Evolutionary conservation across 37 sponge, comb jelly and placozoan species (phyloP), one percentile per base, ranked within the genome.

Genomic region (Cliona cf. orientalis): DNA sequence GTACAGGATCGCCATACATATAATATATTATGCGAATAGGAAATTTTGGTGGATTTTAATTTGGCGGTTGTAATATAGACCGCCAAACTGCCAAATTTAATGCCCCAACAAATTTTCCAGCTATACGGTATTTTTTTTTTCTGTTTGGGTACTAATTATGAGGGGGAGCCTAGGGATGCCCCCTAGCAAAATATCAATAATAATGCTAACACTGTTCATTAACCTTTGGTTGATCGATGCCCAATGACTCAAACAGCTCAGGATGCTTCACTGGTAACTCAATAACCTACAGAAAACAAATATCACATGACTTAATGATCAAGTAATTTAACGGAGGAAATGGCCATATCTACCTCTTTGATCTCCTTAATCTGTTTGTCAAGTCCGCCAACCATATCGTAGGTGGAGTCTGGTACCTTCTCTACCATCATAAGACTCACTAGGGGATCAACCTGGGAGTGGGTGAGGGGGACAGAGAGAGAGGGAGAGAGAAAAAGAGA

Each of bases 401-500:
- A 98, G 39, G 99, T 98, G 62, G 94, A 91, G 78, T 98, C 99
- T 0, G 99, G 99, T 0, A 98, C 99, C 74, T 98, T 98, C 88
- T 98, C 99, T 36, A 98, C 99, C 99, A 98, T 98, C 99, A 98
- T 98, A 40, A 98, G 74, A 55, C 97, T 98, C 36, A 98, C 99
- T 32, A 98, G 97, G 25, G 99, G 99, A 62, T 98, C 99, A 61
- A 97, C 97, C 95, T 94, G n/a, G 1, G n/a, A 1, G 23, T 14
- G 59, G 42, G 58, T 7, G 22, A 22, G 2, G 42, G 32, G 12
- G 59, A 5, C 68, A 66, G n/a, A n/a, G 32, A 49, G 69, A 42
- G 40, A 21, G 58, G 26, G 22, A 56, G 35, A 81, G 19, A 3
- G 28, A 66, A 42, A 43, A 6, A 23, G 53, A 49, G 53, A 49